phyloP scores from a whole-genome alignment of 2,113 vertebrate genomes.

The Gymnocephalus cernua region DNA sequence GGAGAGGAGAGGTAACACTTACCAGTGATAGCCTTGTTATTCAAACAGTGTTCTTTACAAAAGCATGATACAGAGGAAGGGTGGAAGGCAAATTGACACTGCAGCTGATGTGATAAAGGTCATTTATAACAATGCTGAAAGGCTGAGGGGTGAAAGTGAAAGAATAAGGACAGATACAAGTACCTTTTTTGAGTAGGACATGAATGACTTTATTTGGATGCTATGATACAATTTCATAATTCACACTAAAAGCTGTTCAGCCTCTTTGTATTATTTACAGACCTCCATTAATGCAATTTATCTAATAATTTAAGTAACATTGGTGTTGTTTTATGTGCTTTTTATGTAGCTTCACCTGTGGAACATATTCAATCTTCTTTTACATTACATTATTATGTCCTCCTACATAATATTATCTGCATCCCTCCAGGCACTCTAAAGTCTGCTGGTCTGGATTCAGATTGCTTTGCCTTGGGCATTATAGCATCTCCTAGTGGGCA shows the following conservation, averaged over 20 bases:
- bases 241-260: background rate
- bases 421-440: conserved; percentile 19
- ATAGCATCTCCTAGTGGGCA: conserved; percentile 80
- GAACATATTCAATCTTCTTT: conserved; percentile 27
- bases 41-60: conserved; percentile 70
- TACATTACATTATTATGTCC: background rate
- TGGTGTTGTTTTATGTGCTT: background rate
- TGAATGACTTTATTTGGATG: conserved; percentile 37
- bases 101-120: conserved; percentile 78
- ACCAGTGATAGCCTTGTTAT: conserved; percentile 74
- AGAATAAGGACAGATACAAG: conserved; percentile 54
- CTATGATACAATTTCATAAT: background rate
- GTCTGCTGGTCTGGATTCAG: conserved; percentile 9
- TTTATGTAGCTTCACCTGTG: background rate
- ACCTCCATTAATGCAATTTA: background rate
- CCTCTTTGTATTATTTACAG: background rate
- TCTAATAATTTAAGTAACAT: background rate
- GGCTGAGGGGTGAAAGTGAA: conserved; percentile 55
- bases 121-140: conserved; percentile 72
- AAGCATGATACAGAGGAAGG: conserved; percentile 66
- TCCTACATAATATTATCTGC: background rate
- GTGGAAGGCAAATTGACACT: conserved; percentile 58
- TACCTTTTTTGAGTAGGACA: conserved; percentile 38
- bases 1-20: conserved; percentile 49
- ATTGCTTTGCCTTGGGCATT: conserved; percentile 64